Evolutionary conservation across 1,140 invertebrate species (phyloP), one percentile per base, ranked within the genome.

Genomic region (Heliconius himera): DNA sequence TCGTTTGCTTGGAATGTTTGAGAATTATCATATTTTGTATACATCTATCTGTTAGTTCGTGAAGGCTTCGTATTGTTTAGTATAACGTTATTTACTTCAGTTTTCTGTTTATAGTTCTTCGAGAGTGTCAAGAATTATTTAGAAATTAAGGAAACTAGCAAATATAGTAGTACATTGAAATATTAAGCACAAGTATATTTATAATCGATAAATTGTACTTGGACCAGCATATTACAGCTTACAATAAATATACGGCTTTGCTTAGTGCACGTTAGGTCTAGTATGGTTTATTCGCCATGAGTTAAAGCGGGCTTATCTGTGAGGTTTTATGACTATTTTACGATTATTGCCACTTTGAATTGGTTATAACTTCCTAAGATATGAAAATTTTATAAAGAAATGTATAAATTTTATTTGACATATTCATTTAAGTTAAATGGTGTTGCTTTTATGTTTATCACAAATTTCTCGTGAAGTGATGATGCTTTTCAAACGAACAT

Each of bases 381-480:
- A 93, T 94, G 89, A 94, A 91, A 90, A 90, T 94, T 93, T 91
- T 94, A 90, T 91, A 92, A 87, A 91, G 85, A 87, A 88, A 90
- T 90, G 60, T 66, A 66, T 29, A 90, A 90, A 87, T 90, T 89
- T 85, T 91, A 91, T 92, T 89, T 86, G 87, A 92, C 89, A 90
- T 91, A 90, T 93, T 92, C 88, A 89, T 92, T 93, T 90, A 86
- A 87, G 86, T 88, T 89, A 88, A 87, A 89, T 84, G 78, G 84
- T 51, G 76, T 70, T 74, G 80, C 87, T 89, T 91, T 91, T 89
- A 91, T 89, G 90, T 91, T 91, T 89, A 91, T 89, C 74, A 66
- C 60, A 66, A 66, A 26, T 66, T 66, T 66, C 9, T 29, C 3
- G 16, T 66, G 22, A 26, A 66, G 60, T 66, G 60, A 66, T 66